Base-by-base conservation (phyloP, 2,797 vertebrate species). In the Cynopterus sphinx region DNA sequence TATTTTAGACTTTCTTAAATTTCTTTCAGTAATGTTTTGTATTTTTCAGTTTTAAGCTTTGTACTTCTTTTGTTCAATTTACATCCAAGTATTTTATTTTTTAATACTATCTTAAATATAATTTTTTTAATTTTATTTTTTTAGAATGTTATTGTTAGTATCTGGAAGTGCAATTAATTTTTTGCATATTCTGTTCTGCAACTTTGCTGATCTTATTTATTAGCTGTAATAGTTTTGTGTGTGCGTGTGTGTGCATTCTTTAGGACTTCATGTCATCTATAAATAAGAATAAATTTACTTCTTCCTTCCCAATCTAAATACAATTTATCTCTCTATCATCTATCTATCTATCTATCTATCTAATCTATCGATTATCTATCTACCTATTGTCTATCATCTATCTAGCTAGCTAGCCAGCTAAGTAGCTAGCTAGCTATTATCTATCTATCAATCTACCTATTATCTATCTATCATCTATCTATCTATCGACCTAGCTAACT, bases 61-160 rank as follows among this genome's bases (percentile, higher is more conserved):
- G 6, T 55, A 6, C 16, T 78, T 65, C 36, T 57, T 78, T 95
- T 53, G 41, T 92, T 39, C 3, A 15, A 12, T 61, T 83, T 92
- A 43, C 0, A 88, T 31, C 5, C 61, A 28, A n/a, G 19, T 53
- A 53, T 51, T 55, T 84, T 92, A 78, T n/a, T 70, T 95, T 74
- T 85, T 85, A 33, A 78, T 59, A 9, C 12, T 61, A 33, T 57
- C 84, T 84, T 51, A 68, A 77, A 84, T 83, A 89, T 1, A 77
- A 84, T 68, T 74, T 83, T 89, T 13, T 74, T n/a, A 75, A 74
- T 67, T 89, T 94, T 83, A 46, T 41, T 65, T 41, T 65, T 84
- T 59, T 63, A 84, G 61, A 68, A 61, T 31, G 31, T 28, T 81
- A 55, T 70, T 70, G 17, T 16, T 68, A 59, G 61, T 11, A 9